Evolutionary conservation across 2,797 vertebrate species (phyloP).

Genomic region (Champsocephalus esox): DNA sequence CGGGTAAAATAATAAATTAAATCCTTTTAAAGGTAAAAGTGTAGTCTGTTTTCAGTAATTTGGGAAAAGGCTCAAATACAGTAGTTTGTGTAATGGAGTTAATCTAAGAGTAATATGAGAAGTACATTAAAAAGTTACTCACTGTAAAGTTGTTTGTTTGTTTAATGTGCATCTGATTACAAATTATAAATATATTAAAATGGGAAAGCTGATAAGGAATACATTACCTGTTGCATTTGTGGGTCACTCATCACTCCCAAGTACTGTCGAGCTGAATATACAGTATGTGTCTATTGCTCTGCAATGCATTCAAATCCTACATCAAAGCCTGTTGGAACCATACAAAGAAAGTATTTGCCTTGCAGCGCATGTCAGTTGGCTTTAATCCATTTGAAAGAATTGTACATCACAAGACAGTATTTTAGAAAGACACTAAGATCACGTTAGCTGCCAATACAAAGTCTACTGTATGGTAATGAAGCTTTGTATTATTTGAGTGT

Average conservation of each 20-base stretch:
- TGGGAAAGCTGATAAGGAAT: constrained; percentile 23
- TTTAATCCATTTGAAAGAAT: constrained; percentile 66
- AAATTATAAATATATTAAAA: constrained; percentile 18
- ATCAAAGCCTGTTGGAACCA: constrained; percentile 53
- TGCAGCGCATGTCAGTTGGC: constrained; percentile 48
- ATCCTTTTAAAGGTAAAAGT: too few species aligned
- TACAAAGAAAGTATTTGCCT: constrained; percentile 56
- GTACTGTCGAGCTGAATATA: not conserved
- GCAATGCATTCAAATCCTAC: constrained; percentile 31
- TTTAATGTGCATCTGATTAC: too few species aligned
- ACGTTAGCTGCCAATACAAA: constrained; percentile 50
- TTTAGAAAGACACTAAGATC: constrained; percentile 51
- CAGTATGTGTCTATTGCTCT: constrained; percentile 5
- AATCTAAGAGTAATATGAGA: too few species aligned
- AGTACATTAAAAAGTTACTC: too few species aligned
- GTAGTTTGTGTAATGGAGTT: too few species aligned
- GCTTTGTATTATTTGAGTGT: constrained; percentile 28
- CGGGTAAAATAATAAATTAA: too few species aligned
- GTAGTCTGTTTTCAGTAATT: too few species aligned
- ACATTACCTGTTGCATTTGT: constrained; percentile 24
- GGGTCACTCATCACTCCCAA: constrained; percentile 7
- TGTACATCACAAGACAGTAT: constrained; percentile 51
- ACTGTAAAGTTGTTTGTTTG: too few species aligned
- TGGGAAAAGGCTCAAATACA: too few species aligned
- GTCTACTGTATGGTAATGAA: constrained; percentile 46